phyloP scores from a whole-genome alignment of 2,113 vertebrate genomes.

The Paratilapia polleni region DNA sequence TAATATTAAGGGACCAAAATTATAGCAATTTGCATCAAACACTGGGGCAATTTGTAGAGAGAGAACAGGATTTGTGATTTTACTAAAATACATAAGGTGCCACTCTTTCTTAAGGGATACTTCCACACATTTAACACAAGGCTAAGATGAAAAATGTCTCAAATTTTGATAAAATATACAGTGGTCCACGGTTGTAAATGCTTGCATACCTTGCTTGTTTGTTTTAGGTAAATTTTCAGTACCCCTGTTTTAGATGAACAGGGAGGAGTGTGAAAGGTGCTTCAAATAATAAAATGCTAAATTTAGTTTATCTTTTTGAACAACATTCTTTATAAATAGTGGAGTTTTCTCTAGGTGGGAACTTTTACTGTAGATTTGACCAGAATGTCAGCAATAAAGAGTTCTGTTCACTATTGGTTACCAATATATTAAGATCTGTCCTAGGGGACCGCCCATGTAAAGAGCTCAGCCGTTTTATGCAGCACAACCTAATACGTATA shows the following conservation, averaged over 20 bases:
- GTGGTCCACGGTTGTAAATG: constrained; percentile 56
- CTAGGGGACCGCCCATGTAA: constrained; percentile 80
- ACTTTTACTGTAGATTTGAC: constrained; percentile 74
- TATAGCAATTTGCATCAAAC: constrained; percentile 81
- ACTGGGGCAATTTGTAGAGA: constrained; percentile 54
- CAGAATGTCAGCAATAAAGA: constrained; percentile 80
- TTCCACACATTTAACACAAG: constrained; percentile 76
- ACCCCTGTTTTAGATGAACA: constrained; percentile 37
- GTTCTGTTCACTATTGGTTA: constrained; percentile 85
- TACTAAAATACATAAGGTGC: constrained; percentile 79
- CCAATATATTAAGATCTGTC: constrained; percentile 86
- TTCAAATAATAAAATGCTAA: constrained; percentile 66
- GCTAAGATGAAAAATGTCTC: constrained; percentile 53
- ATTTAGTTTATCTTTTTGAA: constrained; percentile 60
- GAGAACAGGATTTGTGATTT: constrained; percentile 46
- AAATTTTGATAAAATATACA: constrained; percentile 40
- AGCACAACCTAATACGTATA: constrained; percentile 80
- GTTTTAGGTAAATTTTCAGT: constrained; percentile 49
- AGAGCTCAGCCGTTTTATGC: constrained; percentile 78
- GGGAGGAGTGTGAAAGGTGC: constrained; percentile 67
- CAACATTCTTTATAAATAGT: constrained; percentile 67
- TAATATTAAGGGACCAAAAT: constrained; percentile 70
- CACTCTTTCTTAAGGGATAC: constrained; percentile 76
- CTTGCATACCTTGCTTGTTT: constrained; percentile 29
- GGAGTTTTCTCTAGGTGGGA: constrained; percentile 61